Percentiles rank a stretch among this genome's conserved stretches.
These are phyloP conservation scores for Calliphora vicina DNA, from an alignment of 1,140 invertebrate genomes.

Conservation along the genomic window DNA sequence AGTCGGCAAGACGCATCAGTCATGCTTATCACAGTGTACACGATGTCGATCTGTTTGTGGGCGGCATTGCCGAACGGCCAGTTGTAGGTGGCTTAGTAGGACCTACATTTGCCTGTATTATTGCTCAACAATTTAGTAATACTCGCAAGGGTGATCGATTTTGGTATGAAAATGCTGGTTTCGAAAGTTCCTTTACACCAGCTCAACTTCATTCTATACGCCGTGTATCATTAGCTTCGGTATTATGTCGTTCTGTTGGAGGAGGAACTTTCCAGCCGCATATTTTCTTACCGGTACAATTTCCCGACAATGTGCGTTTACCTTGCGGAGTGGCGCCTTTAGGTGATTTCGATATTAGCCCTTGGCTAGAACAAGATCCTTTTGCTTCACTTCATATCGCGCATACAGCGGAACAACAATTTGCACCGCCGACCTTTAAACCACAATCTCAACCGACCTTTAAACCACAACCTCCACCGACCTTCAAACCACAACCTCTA, in stretches of 20 bases:
- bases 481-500: slow-evolving; percentile 8
- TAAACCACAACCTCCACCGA: not conserved
- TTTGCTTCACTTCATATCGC: slow-evolving; percentile 39
- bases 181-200: slow-evolving; percentile 78
- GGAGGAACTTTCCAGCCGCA: slow-evolving; percentile 61
- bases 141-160: slow-evolving; percentile 90
- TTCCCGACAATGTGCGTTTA: slow-evolving; percentile 55
- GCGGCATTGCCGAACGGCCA: slow-evolving; percentile 82
- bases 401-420: not conserved
- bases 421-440: not conserved
- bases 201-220: slow-evolving; percentile 89
- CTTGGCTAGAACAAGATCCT: slow-evolving; percentile 61
- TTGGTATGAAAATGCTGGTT: slow-evolving; percentile 86
- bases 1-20: slow-evolving; percentile 71
- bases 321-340: slow-evolving; percentile 53
- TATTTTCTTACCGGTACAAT: slow-evolving; percentile 55
- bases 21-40: slow-evolving; percentile 76
- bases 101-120: slow-evolving; percentile 95
- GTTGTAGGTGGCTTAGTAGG: slow-evolving; percentile 86
- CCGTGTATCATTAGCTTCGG: slow-evolving; percentile 78
- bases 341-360: slow-evolving; percentile 53
- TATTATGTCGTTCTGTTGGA: slow-evolving; percentile 74
- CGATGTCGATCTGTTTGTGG: slow-evolving; percentile 92
- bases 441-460: not conserved
- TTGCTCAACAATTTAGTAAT: slow-evolving; percentile 91